Evolutionary conservation across 2,888 invertebrate species (phyloP), one percentile per base, ranked within the genome.

Genomic region (Drosophila cracens): DNA sequence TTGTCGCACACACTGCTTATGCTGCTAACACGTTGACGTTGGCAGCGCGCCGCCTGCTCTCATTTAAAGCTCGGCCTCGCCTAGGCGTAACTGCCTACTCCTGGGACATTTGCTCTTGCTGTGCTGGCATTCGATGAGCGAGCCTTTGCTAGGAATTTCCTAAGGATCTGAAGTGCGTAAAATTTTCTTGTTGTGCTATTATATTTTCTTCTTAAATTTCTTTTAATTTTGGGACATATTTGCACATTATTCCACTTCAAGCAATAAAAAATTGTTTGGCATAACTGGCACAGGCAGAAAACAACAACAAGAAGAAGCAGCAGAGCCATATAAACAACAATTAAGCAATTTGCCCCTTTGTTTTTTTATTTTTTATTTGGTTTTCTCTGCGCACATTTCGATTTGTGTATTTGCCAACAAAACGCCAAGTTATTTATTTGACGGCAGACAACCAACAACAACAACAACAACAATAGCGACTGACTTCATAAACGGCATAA

Each of bases 381-480:
- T 64, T 76, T 77, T 79, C 76, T 76, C 52, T 54, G 46, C 71
- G 65, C 70, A 71, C 57, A 43, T 57, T 82, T 85, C 69, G 63
- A 71, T 59, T 67, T 73, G 31, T 70, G 68, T 66, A 70, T 87
- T 90, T 87, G 84, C 76, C 87, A 90, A 87, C 71, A 79, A 84
- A 76, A 84, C 81, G 81, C 63, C 56, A 70, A 87, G 89, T 71
- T 90, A 89, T 87, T 89, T 78, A 74, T 81, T 74, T 83, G 73
- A 81, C 70, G 70, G 74, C 53, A 54, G 64, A 79, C 71, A 73
- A 79, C 63, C 52, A 40, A 58, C 31, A 66, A 60, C 51, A 36
- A 49, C 51, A 59, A 64, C 38, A 53, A 53, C 13, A 27, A 57
- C 61, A 66, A 70, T 49, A 36, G n/a, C 43, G 27, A 54, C 63